Evolutionary conservation across 2,797 vertebrate species (phyloP), one percentile per base, ranked within the genome.

Genomic region (Catostomus latipinnis): DNA sequence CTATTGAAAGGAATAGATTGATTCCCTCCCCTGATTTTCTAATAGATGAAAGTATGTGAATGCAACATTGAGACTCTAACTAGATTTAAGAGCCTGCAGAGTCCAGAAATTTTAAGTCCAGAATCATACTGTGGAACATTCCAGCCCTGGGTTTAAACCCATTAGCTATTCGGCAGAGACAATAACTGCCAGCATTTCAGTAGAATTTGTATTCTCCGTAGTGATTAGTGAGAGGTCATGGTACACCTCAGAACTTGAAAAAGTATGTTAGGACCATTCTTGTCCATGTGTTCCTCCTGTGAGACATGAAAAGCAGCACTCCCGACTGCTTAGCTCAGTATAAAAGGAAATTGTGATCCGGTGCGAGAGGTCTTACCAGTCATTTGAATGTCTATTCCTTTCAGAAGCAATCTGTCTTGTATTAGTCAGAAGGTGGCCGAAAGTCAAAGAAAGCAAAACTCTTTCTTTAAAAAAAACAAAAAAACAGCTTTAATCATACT

Each of bases 371-470:
- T 67, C 62, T 10, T 61, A 45, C 22, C 58, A 43, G 34, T 71
- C 49, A 78, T 54, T 71, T 79, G n/a, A 80, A 80, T 80, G 50
- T 50, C 60, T 72, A 10, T 69, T 80, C 54, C 48, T 80, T 73
- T 73, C 52, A 67, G 18, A 14, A 57, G 13, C 46, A 12, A 48
- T 62, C 45, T 73, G 60, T 65, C 77, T 80, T 66, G 45, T 65
- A 57, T 72, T 58, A 58, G 69, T 73, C 43, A 6, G 45, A 73
- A 66, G 22, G 49, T 11, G 1, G 34, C 22, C 1, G 22, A 22
- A 34, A 34, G 58, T 58, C 49, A 71, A 65, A 69, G 22, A 65
- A 78, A 46, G 8, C 76, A 65, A 50, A 18, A 57, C 61, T 66
- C 46, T 57, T 65, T 79, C 65, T 13, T 34, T 4, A 34, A 34